Evolutionary conservation across 1,140 invertebrate genomes (phyloP).

Genomic region (Drosophila equinoxialis): DNA sequence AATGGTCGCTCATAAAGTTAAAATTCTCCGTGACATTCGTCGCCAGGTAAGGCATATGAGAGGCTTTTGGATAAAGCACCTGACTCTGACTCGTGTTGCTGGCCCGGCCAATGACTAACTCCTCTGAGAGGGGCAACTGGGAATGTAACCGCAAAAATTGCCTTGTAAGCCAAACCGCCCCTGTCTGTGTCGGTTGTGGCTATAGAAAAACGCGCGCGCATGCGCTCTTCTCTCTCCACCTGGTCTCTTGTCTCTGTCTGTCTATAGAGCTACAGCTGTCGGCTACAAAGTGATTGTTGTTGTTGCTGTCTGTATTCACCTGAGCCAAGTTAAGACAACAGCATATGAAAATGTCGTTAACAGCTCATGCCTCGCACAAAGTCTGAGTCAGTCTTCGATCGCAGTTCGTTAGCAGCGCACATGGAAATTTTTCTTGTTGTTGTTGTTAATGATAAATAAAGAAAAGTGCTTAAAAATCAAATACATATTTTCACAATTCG

Average conservation of each 20-base stretch:
- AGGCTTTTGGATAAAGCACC: conserved; percentile 36
- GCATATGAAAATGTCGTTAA: conserved; percentile 28
- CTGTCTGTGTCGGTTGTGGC: not conserved
- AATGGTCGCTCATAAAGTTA: not conserved
- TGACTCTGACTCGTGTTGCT: conserved; percentile 35
- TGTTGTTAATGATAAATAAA: not conserved
- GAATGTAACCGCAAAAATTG: conserved; percentile 49
- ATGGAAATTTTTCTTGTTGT: conserved; percentile 34
- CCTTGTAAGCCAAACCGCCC: conserved; percentile 35
- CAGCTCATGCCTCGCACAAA: conserved; percentile 24
- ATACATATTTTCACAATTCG: conserved; percentile 4
- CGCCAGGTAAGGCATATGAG: not conserved
- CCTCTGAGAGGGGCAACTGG: conserved; percentile 17
- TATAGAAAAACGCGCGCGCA: conserved; percentile 64
- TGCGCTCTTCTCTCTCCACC: conserved; percentile 39
- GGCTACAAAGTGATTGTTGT: not conserved
- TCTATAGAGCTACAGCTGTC: conserved; percentile 33
- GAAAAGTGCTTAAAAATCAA: not conserved
- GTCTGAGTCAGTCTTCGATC: conserved; percentile 68
- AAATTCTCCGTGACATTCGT: not conserved
- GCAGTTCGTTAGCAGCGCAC: conserved; percentile 49
- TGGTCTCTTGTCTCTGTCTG: conserved; percentile 43
- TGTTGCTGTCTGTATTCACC: conserved; percentile 32
- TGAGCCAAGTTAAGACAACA: conserved; percentile 63
- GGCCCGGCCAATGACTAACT: conserved; percentile 10